phyloP scores from a whole-genome alignment of 2,797 vertebrate genomes.

The Lutra lutra region DNA sequence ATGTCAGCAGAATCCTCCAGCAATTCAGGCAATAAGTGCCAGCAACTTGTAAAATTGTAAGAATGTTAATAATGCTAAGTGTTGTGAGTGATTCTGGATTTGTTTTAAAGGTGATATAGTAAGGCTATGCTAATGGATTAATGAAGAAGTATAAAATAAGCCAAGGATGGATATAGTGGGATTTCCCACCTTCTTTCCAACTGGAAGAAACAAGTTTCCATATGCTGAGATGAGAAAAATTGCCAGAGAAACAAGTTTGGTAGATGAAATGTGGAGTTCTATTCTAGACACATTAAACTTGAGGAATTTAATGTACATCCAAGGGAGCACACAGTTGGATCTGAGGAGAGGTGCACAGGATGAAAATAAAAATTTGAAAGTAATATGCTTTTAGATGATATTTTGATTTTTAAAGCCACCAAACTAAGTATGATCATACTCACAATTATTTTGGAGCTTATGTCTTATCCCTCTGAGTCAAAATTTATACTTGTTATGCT shows the following conservation, averaged over 20 bases:
- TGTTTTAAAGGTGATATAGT: neutral
- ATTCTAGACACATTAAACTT: neutral
- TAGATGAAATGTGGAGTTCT: neutral
- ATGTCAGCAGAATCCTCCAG: neutral
- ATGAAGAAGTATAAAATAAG: neutral
- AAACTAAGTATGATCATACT: neutral
- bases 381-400: neutral
- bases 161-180: neutral
- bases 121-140: neutral
- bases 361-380: constrained; percentile 1
- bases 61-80: neutral
- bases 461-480: neutral
- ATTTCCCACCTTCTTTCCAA: neutral
- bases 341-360: neutral
- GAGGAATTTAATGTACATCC: neutral
- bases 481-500: neutral
- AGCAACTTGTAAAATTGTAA: neutral
- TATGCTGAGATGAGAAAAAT: neutral
- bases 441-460: neutral
- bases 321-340: neutral
- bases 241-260: neutral
- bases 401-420: neutral
- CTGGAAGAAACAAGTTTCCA: neutral
- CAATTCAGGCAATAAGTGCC: neutral
- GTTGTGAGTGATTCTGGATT: neutral